Evolutionary conservation across 2,888 invertebrate species (phyloP), one percentile per base, ranked within the genome.

Genomic region (Cephus rjabovi): DNA sequence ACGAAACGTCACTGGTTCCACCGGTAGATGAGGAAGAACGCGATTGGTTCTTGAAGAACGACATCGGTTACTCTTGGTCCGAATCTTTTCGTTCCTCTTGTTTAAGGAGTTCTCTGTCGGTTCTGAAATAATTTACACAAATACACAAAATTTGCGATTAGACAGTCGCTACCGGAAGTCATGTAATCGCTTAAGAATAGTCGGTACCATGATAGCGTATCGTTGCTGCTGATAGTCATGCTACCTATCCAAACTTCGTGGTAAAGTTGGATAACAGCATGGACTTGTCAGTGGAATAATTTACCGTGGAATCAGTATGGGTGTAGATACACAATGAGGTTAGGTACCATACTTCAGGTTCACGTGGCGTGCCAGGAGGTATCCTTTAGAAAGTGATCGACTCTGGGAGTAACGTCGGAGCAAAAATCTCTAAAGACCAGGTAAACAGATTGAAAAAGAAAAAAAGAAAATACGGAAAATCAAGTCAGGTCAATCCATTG

Each of bases 161-260:
- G 34, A 71, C 4, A 30, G 30, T 37, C 31, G 30, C 37, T 11
- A 37, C 34, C 88, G 88, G 88, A 88, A 88, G 82, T 85, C 83
- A 83, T 81, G 81, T 85, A 84, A 88, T 86, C 87, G 82, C 77
- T 75, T 80, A 79, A 82, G 83, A 81, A 77, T 79, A 81, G 83
- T 81, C 81, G 81, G 80, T 82, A 80, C 75, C 75, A 71, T 78
- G 89, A 89, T 89, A 89, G 83, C 83, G 56, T 89, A 89, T 89
- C 89, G 83, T 76, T 56, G 9, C 56, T 23, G 56, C 56, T 56
- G 56, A 56, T 56, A 56, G 56, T 56, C 56, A 56, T 56, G 15
- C 23, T 56, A 56, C 56, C 56, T 56, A 56, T 56, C 56, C 23
- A 56, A 56, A 56, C 56, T 56, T 56, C 56, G 23, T 56, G 56